phyloP scores from a whole-genome alignment of 2,113 vertebrate species.

The Sorex fumeus region DNA sequence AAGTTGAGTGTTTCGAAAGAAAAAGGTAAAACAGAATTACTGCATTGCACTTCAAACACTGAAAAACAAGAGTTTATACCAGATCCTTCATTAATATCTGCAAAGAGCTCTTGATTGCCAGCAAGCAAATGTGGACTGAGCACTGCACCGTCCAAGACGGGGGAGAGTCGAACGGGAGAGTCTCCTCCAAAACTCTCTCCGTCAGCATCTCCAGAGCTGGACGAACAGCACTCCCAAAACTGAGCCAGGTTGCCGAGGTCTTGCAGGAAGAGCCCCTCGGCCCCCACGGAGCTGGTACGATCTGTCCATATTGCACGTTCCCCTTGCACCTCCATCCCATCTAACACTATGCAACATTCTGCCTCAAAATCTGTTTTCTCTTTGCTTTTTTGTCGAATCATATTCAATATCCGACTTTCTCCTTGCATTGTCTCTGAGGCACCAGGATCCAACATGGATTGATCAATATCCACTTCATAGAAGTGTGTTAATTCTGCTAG shows the following conservation, averaged over 20 bases:
- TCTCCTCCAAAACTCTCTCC: constrained; percentile 97
- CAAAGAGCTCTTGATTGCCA: constrained; percentile 93
- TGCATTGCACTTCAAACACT: constrained; percentile 99
- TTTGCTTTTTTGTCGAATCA: constrained; percentile 99
- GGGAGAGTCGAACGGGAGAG: constrained; percentile 95
- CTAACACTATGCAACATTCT: constrained; percentile 98
- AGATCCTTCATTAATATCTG: constrained; percentile 94
- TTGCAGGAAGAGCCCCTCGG: constrained; percentile 95
- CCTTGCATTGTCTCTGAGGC: constrained; percentile 98
- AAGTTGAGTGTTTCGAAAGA: constrained; percentile 94
- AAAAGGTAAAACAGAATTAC: constrained; percentile 97
- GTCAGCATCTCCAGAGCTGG: constrained; percentile 96
- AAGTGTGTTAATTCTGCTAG: constrained; percentile 99
- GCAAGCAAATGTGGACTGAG: constrained; percentile 93
- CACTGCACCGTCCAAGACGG: constrained; percentile 92
- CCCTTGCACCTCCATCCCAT: constrained; percentile 97
- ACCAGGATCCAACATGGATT: constrained; percentile 99
- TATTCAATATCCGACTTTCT: constrained; percentile 99
- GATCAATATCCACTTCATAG: constrained; percentile 99
- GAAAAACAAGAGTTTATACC: constrained; percentile 96
- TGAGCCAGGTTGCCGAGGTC: constrained; percentile 96
- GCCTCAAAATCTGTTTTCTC: constrained; percentile 96
- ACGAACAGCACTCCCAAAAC: constrained; percentile 98
- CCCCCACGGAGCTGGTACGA: constrained; percentile 93
- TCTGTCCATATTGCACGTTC: constrained; percentile 99